Evolutionary conservation across 2,113 vertebrate genomes (phyloP), one percentile per base, ranked within the genome.

Genomic region (Leiothrix lutea): DNA sequence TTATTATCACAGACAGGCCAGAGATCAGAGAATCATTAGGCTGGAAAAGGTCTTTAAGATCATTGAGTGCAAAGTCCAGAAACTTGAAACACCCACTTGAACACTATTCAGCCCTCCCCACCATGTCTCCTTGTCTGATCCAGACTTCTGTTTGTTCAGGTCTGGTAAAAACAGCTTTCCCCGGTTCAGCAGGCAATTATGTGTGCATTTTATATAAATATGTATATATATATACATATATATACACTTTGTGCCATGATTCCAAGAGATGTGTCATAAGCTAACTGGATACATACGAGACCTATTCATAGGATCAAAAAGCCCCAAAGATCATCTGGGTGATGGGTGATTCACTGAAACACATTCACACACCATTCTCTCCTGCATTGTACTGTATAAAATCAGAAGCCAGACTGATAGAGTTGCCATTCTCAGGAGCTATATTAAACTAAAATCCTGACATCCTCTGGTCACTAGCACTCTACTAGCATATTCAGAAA

Each of bases 121-220:
- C 1, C 0, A 0, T n/a, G 17, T 21, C n/a, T 61, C 11, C 40
- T 73, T 65, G 12, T 28, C n/a, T 20, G 44, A 66, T 36, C 14
- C 23, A 36, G 22, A 67, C 45, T 4, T 13, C 31, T 13, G 2
- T 14, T 88, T 57, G 19, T n/a, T 72, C 8, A 61, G 20, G 11
- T n/a, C 14, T 77, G 14, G 31, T 40, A 62, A 83, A 95, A 95
- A 71, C 6, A 31, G 17, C 18, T 54, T 40, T 50, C 6, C 6
- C 9, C 51, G 8, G 4, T 53, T 51, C 82, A 58, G 29, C 2
- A n/a, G 29, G 35, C 12, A 73, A 61, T 70, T 35, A 56, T 1
- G 3, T 54, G 20, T 48, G 5, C 7, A 62, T 24, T 60, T 14
- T 58, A 56, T 15, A 33, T 5, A 31, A 8, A 73, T 11, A 45